phyloP scores from a whole-genome alignment of 2,113 vertebrate genomes.

The Psilopogon haemacephalus region DNA sequence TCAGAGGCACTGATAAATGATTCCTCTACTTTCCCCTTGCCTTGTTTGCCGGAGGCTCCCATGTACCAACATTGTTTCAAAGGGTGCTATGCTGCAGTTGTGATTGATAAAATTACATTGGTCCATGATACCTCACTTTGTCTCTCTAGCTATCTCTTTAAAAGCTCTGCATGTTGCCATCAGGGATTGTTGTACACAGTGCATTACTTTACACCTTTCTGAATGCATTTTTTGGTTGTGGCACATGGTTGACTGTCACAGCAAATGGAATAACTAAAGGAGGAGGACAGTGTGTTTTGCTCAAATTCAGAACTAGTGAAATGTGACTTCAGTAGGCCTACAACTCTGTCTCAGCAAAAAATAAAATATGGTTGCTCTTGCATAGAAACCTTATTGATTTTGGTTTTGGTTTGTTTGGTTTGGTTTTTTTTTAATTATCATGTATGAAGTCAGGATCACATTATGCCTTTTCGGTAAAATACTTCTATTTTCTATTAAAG shows the following conservation, averaged over 20 bases:
- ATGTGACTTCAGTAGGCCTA: not conserved
- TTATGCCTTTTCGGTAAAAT: not conserved
- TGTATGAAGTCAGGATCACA: not conserved
- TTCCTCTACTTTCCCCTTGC: not conserved
- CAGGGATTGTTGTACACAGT: not conserved
- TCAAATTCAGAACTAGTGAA: not conserved
- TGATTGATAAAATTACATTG: conserved; percentile 11
- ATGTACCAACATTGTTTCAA: not conserved
- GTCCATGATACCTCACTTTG: not conserved
- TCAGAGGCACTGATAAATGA: conserved; percentile 41
- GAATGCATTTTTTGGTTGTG: not conserved
- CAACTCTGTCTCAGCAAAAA: not conserved
- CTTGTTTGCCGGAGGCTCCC: not conserved
- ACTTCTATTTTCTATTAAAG: not conserved
- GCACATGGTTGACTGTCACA: not conserved
- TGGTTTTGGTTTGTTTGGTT: not conserved
- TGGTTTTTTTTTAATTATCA: not conserved
- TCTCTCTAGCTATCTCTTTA: conserved; percentile 34
- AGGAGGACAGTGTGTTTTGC: not conserved
- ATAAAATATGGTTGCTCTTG: not conserved
- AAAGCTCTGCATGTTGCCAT: not conserved
- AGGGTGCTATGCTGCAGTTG: not conserved
- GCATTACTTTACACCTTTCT: not conserved
- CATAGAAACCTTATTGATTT: not conserved
- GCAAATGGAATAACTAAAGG: not conserved